These are phyloP conservation scores for Zosterops hypoxanthus DNA, from an alignment of 2,113 vertebrate species.

Conservation along the genomic window DNA sequence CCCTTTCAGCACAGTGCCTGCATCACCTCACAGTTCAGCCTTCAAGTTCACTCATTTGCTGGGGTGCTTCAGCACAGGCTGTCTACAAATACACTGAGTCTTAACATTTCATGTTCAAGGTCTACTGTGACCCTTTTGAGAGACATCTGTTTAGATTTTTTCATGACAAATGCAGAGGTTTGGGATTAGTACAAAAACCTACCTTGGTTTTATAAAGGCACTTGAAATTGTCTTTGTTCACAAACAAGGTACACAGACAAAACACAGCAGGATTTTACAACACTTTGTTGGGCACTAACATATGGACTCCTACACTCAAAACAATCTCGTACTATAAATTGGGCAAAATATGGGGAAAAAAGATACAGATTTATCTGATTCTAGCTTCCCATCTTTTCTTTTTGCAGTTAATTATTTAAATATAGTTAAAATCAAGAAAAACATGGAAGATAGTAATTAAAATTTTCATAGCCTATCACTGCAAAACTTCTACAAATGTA, in stretches of 20 bases:
- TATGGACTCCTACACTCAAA: background rate
- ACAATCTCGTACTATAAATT: background rate
- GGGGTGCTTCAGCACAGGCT: background rate
- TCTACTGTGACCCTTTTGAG: background rate
- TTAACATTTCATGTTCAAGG: background rate
- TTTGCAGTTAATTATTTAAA: background rate
- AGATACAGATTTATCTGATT: background rate
- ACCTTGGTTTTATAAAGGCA: background rate
- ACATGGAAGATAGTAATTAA: background rate
- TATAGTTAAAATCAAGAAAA: background rate
- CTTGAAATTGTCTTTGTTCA: background rate
- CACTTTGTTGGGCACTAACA: background rate
- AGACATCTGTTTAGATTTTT: background rate
- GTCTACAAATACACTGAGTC: background rate
- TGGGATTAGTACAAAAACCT: background rate
- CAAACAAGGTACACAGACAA: background rate
- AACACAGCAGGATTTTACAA: background rate
- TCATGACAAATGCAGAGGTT: background rate
- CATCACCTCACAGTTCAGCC: rapidly evolving
- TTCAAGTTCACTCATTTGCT: background rate
- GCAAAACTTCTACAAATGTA: background rate
- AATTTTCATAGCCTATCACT: background rate
- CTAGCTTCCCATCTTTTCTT: background rate
- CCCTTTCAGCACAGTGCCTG: rapidly evolving
- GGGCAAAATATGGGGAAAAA: background rate